Conservation (phyloP, 2,113 vertebrate species). For the Gavia stellata region DNA sequence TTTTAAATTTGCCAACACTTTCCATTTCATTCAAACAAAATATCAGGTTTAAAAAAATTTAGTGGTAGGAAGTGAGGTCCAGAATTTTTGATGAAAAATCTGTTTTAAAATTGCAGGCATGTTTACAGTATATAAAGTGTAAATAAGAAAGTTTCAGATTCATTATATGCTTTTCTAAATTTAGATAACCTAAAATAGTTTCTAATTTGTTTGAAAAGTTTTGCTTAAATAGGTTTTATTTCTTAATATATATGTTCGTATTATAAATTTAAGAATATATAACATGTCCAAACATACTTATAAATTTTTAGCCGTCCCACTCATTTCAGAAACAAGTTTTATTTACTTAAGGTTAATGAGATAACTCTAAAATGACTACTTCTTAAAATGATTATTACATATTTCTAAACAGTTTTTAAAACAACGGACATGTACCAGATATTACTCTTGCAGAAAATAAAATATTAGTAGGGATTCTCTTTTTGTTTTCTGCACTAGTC, state of each 20-base stretch:
- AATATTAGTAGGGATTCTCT: not conserved
- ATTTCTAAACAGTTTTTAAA: not conserved
- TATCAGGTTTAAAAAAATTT: not conserved
- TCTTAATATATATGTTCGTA: not conserved
- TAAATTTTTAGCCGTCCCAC: not conserved
- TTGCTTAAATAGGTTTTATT: not conserved
- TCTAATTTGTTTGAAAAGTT: not conserved
- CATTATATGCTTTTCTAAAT: not conserved
- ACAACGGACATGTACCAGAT: not conserved
- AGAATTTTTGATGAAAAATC: not conserved
- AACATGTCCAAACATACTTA: not conserved
- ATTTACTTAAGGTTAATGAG: not conserved
- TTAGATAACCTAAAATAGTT: not conserved
- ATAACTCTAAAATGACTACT: not conserved
- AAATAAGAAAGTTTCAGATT: not conserved
- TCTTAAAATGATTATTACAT: not conserved
- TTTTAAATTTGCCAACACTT: not conserved
- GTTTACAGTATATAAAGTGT: not conserved
- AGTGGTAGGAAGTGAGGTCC: not conserved
- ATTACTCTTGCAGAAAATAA: not conserved
- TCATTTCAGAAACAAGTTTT: not conserved
- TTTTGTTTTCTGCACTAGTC: not conserved
- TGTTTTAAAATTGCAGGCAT: not conserved
- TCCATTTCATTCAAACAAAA: not conserved
- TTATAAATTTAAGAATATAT: not conserved